Evolutionary conservation across 2,113 vertebrate genomes (phyloP), one percentile per base, ranked within the genome.

Genomic region (Agapornis roseicollis): DNA sequence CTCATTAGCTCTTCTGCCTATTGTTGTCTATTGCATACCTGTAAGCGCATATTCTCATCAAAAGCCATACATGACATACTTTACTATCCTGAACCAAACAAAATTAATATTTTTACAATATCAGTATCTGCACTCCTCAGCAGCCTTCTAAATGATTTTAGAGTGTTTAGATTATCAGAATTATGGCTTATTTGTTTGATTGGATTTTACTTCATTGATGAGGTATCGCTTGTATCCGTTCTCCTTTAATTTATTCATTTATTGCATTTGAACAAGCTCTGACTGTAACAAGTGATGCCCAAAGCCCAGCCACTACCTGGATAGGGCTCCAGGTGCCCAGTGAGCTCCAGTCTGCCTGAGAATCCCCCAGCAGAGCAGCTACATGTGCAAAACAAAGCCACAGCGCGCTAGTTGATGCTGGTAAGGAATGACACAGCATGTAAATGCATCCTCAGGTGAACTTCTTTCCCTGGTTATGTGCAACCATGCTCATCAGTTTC

Each of bases 291-390:
- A 47, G 37, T 0, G 7, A 35, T 31, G 65, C 61, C 47, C 31
- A 2, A 56, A 64, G 55, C 6, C 14, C 41, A 42, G 56, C 18
- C 31, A 20, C 60, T 16, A 39, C 22, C 74, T 41, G 53, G 64
- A 42, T 80, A 85, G 79, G 61, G 80, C 46, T 73, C 46, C 44
- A 2, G 4, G 66, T 77, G 60, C 22, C 80, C 80, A 17, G 2
- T 1, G 14, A 24, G 42, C 44, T 37, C 52, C 10, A 7, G 18
- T 35, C 61, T 1, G 9, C 37, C 37, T 0, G 1, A 49, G 52
- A 25, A 31, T 12, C 47, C 60, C 22, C 47, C 23, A 31, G 85
- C 35, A 71, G 41, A 85, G 65, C 27, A 73, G 61, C 49, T 37
- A 15, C 52, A 7, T 0, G 35, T 33, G 56, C 70, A 35, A n/a